Evolutionary conservation across 2,888 invertebrate species (phyloP), one percentile per base, ranked within the genome.

Genomic region (Drepanosiphum platanoidis): DNA sequence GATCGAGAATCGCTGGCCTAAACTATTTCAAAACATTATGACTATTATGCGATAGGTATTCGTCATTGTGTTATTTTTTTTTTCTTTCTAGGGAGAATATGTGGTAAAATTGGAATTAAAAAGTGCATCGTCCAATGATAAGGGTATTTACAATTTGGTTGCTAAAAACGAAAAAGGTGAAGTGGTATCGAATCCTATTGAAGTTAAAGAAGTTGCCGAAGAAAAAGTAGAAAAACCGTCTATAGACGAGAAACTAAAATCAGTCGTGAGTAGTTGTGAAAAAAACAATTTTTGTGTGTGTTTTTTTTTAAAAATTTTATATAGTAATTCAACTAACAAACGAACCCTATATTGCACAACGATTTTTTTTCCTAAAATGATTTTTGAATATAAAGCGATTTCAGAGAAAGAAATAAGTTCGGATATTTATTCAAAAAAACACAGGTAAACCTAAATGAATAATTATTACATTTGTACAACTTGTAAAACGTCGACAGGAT

Each of bases 161-260:
- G 97, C 97, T 36, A 96, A 95, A 89, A 97, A 97, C 90, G 96
- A 96, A 88, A 97, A 97, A 90, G 97, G 97, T 87, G 96, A 97
- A 90, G 96, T 96, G 22, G 93, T 94, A 22, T 97, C 97, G 39
- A 96, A 96, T 90, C 92, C 94, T 86, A 96, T 97, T 5, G 95
- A 96, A 90, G 94, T 97, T 80, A 93, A 94, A 77, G 96, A 96
- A 87, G 93, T 96, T 88, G 95, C 95, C 2, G 93, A 93, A 87
- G 92, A 92, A 86, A 93, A 94, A 88, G 93, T 94, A 88, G 93
- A 93, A 87, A 93, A 95, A 71, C 96, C 96, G 7, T 94, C 95
- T 89, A 94, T 96, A 88, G 92, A 92, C 87, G 94, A 94, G 88
- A 94, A 94, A 88, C 92, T 96, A 86, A 92, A 93, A 87, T 94